Conservation (phyloP, 2,797 vertebrate genomes). For the Helarctos malayanus region DNA sequence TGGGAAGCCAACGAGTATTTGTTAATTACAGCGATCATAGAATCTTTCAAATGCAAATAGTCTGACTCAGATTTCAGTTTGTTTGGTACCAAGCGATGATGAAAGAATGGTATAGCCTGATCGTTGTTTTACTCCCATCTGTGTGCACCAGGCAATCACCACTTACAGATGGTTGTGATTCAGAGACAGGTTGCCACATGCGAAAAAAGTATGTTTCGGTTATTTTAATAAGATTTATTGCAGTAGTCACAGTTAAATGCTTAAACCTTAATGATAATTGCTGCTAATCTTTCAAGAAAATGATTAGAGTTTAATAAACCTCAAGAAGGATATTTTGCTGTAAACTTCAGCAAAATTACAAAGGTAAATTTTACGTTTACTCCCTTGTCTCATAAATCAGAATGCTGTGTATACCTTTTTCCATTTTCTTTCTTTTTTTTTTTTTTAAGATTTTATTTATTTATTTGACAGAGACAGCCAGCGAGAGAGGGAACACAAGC, state of each 20-base stretch:
- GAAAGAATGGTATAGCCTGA: slow-evolving; percentile 96
- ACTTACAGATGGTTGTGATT: slow-evolving; percentile 97
- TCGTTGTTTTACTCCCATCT: slow-evolving; percentile 97
- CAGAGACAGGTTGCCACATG: slow-evolving; percentile 97
- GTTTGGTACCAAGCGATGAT: slow-evolving; percentile 96
- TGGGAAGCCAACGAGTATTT: slow-evolving; percentile 85
- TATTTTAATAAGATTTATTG: slow-evolving; percentile 99
- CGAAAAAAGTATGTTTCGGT: slow-evolving; percentile 95
- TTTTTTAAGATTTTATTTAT: too few relatives aligned
- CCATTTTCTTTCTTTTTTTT: neutral
- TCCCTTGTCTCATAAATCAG: slow-evolving; percentile 59
- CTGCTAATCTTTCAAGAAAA: slow-evolving; percentile 94
- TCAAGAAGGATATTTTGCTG: slow-evolving; percentile 86
- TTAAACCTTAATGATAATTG: slow-evolving; percentile 97
- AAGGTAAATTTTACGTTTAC: slow-evolving; percentile 85
- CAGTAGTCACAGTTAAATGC: slow-evolving; percentile 95
- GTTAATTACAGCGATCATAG: slow-evolving; percentile 94
- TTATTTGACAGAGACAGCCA: too few relatives aligned
- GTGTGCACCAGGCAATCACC: slow-evolving; percentile 96
- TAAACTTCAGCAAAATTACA: slow-evolving; percentile 86
- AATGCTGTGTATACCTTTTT: slow-evolving; percentile 16
- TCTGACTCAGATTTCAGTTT: slow-evolving; percentile 95
- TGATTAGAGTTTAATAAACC: slow-evolving; percentile 91
- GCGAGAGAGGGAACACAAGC: too few relatives aligned
- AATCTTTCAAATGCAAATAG: slow-evolving; percentile 95